phyloP scores from a whole-genome alignment of 1,140 invertebrate genomes.

The Macrotrachela quadricornifera region DNA sequence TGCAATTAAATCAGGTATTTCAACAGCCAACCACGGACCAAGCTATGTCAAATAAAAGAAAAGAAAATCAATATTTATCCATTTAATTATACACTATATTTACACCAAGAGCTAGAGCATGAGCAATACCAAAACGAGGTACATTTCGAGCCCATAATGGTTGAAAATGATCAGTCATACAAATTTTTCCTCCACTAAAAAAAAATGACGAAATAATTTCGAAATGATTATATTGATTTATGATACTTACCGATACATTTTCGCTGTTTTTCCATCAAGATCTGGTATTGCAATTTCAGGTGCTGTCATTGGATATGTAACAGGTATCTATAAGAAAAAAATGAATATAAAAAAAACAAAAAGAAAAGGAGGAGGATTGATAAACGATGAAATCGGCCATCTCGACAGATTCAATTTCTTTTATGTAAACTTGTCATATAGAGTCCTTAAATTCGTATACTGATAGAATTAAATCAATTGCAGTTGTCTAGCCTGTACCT shows the following conservation, averaged over 20 bases:
- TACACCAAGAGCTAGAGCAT: slow-evolving; percentile 93
- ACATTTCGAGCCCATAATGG: slow-evolving; percentile 97
- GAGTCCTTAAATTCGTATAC: no score
- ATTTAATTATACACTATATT: slow-evolving; percentile 31
- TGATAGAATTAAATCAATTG: no score
- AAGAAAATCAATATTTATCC: background rate
- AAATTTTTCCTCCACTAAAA: slow-evolving; percentile 95
- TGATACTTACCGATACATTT: slow-evolving; percentile 95
- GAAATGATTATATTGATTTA: no score
- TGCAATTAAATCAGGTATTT: slow-evolving; percentile 49
- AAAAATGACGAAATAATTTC: no score
- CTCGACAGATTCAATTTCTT: no score
- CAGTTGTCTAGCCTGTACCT: no score
- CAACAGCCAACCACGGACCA: slow-evolving; percentile 90
- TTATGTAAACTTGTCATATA: no score
- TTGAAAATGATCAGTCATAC: slow-evolving; percentile 93
- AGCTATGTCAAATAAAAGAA: slow-evolving; percentile 41
- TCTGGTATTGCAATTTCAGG: slow-evolving; percentile 89
- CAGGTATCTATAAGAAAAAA: no score
- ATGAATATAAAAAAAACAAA: no score
- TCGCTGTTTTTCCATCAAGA: slow-evolving; percentile 94
- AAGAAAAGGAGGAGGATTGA: no score
- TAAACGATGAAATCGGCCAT: no score
- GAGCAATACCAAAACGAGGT: slow-evolving; percentile 90
- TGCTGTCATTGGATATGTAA: slow-evolving; percentile 89